phyloP scores from a whole-genome alignment of 2,888 invertebrate species.

The Cinara cedri region DNA sequence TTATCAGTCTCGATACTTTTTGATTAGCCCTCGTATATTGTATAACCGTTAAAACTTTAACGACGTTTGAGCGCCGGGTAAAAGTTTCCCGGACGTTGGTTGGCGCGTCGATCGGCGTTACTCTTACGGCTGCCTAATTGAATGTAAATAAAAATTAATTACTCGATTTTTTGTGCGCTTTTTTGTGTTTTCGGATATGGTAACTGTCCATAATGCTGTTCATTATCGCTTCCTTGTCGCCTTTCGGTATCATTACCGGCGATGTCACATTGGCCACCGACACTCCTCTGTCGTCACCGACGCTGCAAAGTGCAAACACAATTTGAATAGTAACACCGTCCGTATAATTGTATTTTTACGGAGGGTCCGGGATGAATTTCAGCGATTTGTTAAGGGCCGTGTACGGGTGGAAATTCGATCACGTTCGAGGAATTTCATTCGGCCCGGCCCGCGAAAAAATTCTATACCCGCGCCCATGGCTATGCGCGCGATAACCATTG shows the following conservation, averaged over 20 bases:
- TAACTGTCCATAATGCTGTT: conserved; percentile 76
- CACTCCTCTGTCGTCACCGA: conserved; percentile 3
- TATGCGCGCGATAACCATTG: too few relatives aligned
- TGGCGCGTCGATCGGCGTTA: too few relatives aligned
- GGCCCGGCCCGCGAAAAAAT: too few relatives aligned
- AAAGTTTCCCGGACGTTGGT: not conserved
- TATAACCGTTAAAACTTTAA: not conserved
- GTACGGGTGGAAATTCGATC: too few relatives aligned
- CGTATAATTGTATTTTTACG: too few relatives aligned
- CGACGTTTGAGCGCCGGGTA: not conserved
- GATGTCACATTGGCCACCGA: conserved; percentile 48
- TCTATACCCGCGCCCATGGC: too few relatives aligned
- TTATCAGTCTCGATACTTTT: too few relatives aligned
- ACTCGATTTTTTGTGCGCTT: conserved; percentile 65
- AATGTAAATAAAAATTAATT: conserved; percentile 50
- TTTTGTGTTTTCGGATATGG: conserved; percentile 62
- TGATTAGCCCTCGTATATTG: too few relatives aligned
- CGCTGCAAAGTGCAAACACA: conserved; percentile 17
- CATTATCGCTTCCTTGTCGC: conserved; percentile 71
- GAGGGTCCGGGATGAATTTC: too few relatives aligned
- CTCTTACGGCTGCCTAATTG: not conserved
- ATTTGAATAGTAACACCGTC: too few relatives aligned
- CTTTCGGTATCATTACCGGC: conserved; percentile 44
- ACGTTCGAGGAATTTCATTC: too few relatives aligned
- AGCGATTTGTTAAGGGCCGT: too few relatives aligned